Evolutionary conservation across 35 echinoderm and acorn worm species (phyloP).

Genomic region (Stichopus chloronotus): DNA sequence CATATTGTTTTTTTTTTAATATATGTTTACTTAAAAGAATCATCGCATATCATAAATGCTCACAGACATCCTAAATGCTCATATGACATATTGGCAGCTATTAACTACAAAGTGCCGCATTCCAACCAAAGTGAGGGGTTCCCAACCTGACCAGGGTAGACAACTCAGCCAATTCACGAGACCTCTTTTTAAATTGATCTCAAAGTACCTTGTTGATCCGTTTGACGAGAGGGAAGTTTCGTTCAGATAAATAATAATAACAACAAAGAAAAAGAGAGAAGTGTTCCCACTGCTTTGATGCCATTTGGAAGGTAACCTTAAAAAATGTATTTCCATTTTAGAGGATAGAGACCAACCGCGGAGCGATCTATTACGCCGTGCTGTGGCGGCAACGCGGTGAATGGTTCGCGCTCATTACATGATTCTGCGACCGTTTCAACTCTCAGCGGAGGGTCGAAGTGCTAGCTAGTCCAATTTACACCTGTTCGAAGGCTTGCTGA

Average conservation of each 20-base stretch:
- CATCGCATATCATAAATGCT: too few species aligned
- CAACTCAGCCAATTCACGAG: neutral
- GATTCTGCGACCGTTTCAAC: slow-evolving; percentile 30
- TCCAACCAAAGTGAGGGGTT: too few species aligned
- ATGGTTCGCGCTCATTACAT: slow-evolving; percentile 23
- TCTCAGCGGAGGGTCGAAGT: slow-evolving; percentile 48
- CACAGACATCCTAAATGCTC: too few species aligned
- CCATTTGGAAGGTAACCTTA: slow-evolving; percentile 45
- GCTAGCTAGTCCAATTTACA: slow-evolving; percentile 42
- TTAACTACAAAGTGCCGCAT: too few species aligned
- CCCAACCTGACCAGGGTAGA: neutral
- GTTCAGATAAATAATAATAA: neutral
- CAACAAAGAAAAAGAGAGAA: neutral
- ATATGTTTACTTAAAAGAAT: too few species aligned
- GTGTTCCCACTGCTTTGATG: slow-evolving; percentile 21
- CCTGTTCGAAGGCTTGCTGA: slow-evolving; percentile 27
- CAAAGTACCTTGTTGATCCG: neutral
- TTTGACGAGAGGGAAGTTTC: neutral
- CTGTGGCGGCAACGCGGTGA: slow-evolving; percentile 31
- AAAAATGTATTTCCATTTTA: neutral
- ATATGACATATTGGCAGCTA: too few species aligned
- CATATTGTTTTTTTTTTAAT: too few species aligned
- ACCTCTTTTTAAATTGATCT: neutral
- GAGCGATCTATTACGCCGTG: slow-evolving; percentile 53
- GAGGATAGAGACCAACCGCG: slow-evolving; percentile 18